These are phyloP conservation scores for Thalpophila matura DNA, from an alignment of 2,888 invertebrate species.

Conservation along the genomic window DNA sequence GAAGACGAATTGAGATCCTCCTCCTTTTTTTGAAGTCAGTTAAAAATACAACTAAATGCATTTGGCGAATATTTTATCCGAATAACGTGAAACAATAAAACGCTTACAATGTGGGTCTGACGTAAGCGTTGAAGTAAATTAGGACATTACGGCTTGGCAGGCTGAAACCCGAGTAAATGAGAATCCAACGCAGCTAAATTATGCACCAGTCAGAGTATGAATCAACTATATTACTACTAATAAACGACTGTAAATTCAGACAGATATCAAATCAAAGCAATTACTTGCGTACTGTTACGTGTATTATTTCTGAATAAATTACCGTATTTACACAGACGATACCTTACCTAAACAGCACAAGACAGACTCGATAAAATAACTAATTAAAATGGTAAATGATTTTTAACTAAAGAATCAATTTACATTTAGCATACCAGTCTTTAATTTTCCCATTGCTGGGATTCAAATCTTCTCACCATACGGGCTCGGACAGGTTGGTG, in stretches of 20 bases:
- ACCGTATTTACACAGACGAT: not conserved
- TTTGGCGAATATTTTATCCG: not conserved
- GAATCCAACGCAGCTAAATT: slow-evolving; percentile 43
- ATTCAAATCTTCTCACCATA: too few species aligned
- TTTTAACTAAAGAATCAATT: too few species aligned
- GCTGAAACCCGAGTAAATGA: slow-evolving; percentile 39
- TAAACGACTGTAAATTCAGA: slow-evolving; percentile 29
- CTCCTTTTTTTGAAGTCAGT: not conserved
- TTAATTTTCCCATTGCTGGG: too few species aligned
- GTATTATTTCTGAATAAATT: slow-evolving; percentile 5
- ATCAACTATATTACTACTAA: slow-evolving; percentile 52
- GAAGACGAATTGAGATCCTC: too few species aligned
- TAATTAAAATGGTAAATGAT: too few species aligned
- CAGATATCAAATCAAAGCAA: slow-evolving; percentile 28
- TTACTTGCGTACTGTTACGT: not conserved
- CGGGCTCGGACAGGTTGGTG: too few species aligned
- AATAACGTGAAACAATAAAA: slow-evolving; percentile 11
- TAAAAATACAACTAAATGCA: not conserved
- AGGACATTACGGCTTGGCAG: slow-evolving; percentile 36
- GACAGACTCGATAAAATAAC: too few species aligned
- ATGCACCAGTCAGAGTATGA: slow-evolving; percentile 41
- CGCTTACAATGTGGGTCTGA: slow-evolving; percentile 32
- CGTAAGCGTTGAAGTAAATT: slow-evolving; percentile 49
- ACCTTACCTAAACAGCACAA: not conserved
- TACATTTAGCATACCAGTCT: too few species aligned